Evolutionary conservation across 2,113 vertebrate genomes (phyloP), one percentile per base, ranked within the genome.

Genomic region (Percopsis transmontana): DNA sequence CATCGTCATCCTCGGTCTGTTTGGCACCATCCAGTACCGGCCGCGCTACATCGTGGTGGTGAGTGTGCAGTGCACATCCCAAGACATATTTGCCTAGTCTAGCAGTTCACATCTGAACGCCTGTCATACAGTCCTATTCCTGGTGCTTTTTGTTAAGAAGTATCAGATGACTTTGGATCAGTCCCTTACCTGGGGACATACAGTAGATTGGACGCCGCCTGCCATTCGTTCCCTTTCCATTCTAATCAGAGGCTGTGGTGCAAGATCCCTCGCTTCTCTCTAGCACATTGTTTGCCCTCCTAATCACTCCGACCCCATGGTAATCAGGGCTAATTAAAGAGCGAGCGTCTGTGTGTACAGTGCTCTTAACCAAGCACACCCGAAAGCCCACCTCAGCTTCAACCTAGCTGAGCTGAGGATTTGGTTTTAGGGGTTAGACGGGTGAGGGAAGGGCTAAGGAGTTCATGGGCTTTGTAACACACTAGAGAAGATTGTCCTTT

Each of bases 31-130:
- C 70, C 94, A 95, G 58, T 95, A 95, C 69, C 72, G 92, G 55
- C 95, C 94, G 0, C 92, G 92, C 66, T 97, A 96, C 83, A 92
- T 97, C 0, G 84, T 96, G 51, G 94, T 93, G 93, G 95, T 97
- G 82, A 85, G 78, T 80, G 16, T 27, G 53, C 1, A 85, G 78
- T 80, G 16, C 38, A 53, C 1, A 16, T 27, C 23, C 14, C 14
- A 48, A 55, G 11, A 15, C 62, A 16, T 20, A 14, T 40, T 42
- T 39, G 16, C 13, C 18, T n/a, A 38, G 2, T 18, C 20, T 21
- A 20, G 20, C 50, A 39, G 64, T 53, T 59, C 15, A 52, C 1
- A 2, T 66, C 10, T 8, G 40, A 47, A 47, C 72, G 50, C 41
- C 54, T 65, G 42, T 53, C 54, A 21, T 27, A 16, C 76, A 76